Base-by-base conservation (phyloP, 2,888 invertebrate genomes). In the Philereme transversata region DNA sequence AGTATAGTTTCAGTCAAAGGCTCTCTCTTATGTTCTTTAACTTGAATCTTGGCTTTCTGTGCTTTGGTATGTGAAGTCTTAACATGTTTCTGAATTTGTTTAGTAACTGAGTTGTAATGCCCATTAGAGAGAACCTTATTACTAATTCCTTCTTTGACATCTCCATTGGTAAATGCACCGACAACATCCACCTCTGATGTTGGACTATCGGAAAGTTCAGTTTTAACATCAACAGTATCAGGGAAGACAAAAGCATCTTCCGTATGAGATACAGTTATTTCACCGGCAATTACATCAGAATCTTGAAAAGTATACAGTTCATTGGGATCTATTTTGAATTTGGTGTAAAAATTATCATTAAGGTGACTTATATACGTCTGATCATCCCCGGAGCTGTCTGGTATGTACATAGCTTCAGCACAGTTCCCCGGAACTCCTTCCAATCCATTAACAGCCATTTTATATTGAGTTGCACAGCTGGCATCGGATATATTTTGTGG, bases 281-380 rank as follows among this genome's bases (percentile, higher is more conserved):
- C 92, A 48, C 86, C 84, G 47, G 92, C 90, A 56, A 92, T 88
- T 5, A 90, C 87, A 77, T 93, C 92, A 2, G 92, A 88, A 74
- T 93, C 93, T 75, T 91, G 87, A 78, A 93, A 93, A 54, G 92
- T 92, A 69, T 92, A 92, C 47, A 93, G 74, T 71, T 93, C 93
- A 68, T 89, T 92, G 64, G 90, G 90, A 81, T 92, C 91, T 75
- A 91, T 90, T 86, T 92, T 92, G 76, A 90, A 92, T 83, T 91
- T 91, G 67, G 87, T 83, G 76, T 90, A 92, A 70, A 86, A 91
- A 69, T 87, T 91, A 64, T 92, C 91, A 77, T 85, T 90, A 5
- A 88, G 77, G 70, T 91, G 90, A 65, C 83, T 82, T 73, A 90
- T 85, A 70, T 90, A 91, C 6, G 83, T 72, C 66, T 90, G 90